Conservation (phyloP, 2,888 invertebrate species). For the Heterodera filipjevi region DNA sequence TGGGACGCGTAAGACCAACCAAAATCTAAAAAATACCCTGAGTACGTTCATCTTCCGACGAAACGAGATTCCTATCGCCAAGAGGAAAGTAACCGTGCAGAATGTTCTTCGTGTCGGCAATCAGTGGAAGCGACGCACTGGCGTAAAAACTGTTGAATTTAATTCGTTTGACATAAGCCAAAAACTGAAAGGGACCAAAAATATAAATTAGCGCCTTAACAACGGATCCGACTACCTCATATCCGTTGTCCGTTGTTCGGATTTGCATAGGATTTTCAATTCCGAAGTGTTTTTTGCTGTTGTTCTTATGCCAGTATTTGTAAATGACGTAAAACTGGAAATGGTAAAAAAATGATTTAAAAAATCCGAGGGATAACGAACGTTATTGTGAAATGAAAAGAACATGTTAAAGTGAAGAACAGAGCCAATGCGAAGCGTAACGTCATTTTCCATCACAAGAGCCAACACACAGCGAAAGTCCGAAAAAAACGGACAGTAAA, state of each 20-base stretch:
- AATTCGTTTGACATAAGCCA: slow-evolving; percentile 19
- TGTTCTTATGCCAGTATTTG: background rate
- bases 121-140: slow-evolving; percentile 5
- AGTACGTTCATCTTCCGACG: background rate
- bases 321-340: background rate
- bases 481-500: background rate
- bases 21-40: background rate
- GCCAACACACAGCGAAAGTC: slow-evolving; percentile 5
- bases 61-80: background rate
- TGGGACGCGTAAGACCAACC: no score
- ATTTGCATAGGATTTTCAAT: background rate
- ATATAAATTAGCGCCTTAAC: background rate
- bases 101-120: slow-evolving; percentile 15
- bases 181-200: background rate
- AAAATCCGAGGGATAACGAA: background rate
- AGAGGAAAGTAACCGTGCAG: slow-evolving; percentile 17
- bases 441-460: background rate
- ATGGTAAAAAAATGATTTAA: background rate
- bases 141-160: slow-evolving; percentile 19
- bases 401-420: slow-evolving; percentile 2
- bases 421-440: background rate
- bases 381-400: background rate
- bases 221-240: background rate
- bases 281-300: background rate
- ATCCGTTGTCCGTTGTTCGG: background rate